These are phyloP conservation scores for Pheosia gnoma DNA, from an alignment of 2,888 invertebrate species.

Conservation along the genomic window DNA sequence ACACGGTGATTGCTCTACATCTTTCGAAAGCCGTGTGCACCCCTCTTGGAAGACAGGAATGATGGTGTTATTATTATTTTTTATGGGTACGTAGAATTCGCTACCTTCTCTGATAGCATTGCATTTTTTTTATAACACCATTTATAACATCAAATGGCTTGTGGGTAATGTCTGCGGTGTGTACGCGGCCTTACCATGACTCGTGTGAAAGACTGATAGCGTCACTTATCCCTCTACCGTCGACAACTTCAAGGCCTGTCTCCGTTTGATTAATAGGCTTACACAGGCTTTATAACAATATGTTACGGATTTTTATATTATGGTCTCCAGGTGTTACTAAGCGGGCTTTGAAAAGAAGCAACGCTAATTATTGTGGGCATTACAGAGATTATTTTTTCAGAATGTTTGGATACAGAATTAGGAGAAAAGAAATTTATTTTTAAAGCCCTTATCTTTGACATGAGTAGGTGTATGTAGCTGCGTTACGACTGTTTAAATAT, in stretches of 20 bases:
- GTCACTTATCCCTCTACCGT: background rate
- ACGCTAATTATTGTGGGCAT: background rate
- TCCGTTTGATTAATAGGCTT: slow-evolving; percentile 3
- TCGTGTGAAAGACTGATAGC: slow-evolving; percentile 1
- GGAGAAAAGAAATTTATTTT: too few species aligned
- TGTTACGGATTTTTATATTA: slow-evolving; percentile 1
- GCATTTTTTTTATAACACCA: background rate
- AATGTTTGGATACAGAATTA: background rate
- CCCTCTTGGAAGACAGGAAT: too few species aligned
- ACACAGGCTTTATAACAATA: slow-evolving; percentile 1
- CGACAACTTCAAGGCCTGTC: slow-evolving; percentile 1
- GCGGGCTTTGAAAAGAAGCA: background rate
- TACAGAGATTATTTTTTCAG: background rate
- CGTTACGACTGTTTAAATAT: too few species aligned
- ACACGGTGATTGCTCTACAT: too few species aligned
- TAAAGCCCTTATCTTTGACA: too few species aligned
- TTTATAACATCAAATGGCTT: background rate
- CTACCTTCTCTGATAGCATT: background rate
- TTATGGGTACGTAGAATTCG: too few species aligned
- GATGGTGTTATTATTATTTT: too few species aligned
- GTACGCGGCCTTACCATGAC: background rate
- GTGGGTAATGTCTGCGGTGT: background rate
- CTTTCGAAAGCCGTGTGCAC: too few species aligned
- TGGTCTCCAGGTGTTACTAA: background rate
- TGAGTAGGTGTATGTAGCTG: too few species aligned